Conservation (phyloP, 2,797 vertebrate genomes). For the Falco naumanni region DNA sequence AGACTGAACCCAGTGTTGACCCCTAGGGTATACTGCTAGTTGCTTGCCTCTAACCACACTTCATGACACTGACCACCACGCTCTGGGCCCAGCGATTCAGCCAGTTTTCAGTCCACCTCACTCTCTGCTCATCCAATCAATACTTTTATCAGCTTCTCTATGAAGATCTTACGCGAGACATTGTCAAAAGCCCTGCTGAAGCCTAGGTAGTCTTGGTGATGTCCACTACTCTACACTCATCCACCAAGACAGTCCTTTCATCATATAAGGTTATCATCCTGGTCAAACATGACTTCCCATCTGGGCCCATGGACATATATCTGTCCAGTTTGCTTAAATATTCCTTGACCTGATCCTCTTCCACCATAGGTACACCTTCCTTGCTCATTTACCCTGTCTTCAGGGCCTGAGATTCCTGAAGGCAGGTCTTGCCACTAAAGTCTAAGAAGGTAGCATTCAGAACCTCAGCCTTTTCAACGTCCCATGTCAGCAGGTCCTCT, state of each 20-base stretch:
- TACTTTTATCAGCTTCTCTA: background rate
- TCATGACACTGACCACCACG: accelerated
- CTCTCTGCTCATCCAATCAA: background rate
- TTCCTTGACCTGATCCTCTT: background rate
- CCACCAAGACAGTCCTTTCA: background rate
- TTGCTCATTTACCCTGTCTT: background rate
- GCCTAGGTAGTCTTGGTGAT: background rate
- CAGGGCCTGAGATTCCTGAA: background rate
- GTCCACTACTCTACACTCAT: background rate
- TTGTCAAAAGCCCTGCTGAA: background rate
- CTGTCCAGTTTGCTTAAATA: background rate
- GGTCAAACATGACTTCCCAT: background rate
- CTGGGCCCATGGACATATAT: background rate
- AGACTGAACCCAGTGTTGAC: background rate
- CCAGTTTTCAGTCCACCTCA: background rate
- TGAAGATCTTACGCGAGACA: background rate
- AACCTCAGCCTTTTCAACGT: background rate
- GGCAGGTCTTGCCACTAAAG: background rate
- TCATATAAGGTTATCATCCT: background rate
- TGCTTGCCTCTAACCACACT: background rate
- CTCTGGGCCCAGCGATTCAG: background rate
- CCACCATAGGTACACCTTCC: background rate
- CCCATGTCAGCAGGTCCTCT: background rate
- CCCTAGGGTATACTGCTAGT: background rate
- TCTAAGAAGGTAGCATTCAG: background rate